phyloP scores from a whole-genome alignment of 1,140 invertebrate genomes.

The Apolygus lucorum region DNA sequence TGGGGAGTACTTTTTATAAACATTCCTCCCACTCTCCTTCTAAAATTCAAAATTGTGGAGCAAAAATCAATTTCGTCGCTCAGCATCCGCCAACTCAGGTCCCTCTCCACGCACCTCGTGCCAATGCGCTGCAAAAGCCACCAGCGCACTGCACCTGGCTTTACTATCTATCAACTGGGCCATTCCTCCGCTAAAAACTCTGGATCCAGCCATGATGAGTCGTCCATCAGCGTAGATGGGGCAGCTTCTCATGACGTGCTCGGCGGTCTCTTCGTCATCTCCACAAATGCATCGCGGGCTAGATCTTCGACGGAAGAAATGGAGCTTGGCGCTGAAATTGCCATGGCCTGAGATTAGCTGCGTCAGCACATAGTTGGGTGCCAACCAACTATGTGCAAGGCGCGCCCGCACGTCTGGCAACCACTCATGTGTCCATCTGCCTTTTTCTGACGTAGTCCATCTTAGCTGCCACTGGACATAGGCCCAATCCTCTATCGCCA shows the following conservation, averaged over 20 bases:
- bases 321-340: not conserved
- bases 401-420: not conserved
- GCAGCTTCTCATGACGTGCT: not conserved
- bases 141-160: no score
- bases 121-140: no score
- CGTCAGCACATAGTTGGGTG: not conserved
- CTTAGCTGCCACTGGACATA: not conserved
- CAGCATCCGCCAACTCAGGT: no score
- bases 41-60: no score
- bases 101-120: no score
- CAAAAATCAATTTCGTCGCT: no score
- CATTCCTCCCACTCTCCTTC: no score
- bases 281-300: not conserved
- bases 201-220: no score
- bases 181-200: no score
- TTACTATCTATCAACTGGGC: no score
- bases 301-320: not conserved
- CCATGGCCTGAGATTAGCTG: constrained; percentile 5
- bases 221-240: not conserved
- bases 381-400: not conserved
- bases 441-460: not conserved
- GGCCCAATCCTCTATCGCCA: constrained; percentile 11
- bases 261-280: not conserved
- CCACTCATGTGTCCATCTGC: not conserved
- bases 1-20: no score